Conservation (phyloP, 2,797 vertebrate genomes). For the Rhyacichthys aspro region DNA sequence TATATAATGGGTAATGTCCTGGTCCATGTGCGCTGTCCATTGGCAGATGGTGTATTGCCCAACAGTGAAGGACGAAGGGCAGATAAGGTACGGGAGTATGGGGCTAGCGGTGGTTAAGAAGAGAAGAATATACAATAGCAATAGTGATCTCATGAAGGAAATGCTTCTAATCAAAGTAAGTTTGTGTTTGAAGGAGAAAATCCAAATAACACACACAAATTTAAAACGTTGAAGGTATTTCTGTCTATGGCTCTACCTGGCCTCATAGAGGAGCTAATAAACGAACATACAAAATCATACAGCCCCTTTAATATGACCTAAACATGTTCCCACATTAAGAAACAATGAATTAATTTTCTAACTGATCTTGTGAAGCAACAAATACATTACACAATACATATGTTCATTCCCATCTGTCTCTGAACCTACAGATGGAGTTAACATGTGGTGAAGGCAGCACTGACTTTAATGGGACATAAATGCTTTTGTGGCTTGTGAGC, state of each 20-base stretch:
- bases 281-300: too few species aligned
- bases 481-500: constrained; percentile 26
- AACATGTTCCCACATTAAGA: too few species aligned
- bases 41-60: constrained; percentile 65
- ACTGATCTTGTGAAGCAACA: background rate
- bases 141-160: constrained; percentile 23
- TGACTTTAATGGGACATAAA: constrained; percentile 26
- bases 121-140: constrained; percentile 18
- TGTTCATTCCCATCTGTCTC: constrained; percentile 37
- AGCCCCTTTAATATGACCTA: too few species aligned
- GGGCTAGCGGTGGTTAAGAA: constrained; percentile 7
- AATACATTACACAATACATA: background rate
- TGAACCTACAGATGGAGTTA: constrained; percentile 27
- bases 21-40: constrained; percentile 36
- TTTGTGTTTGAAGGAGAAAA: too few species aligned
- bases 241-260: too few species aligned
- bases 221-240: too few species aligned
- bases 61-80: constrained; percentile 55
- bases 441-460: background rate
- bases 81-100: constrained; percentile 17
- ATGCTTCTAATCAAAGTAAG: too few species aligned
- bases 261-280: too few species aligned
- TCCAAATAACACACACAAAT: too few species aligned
- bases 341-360: too few species aligned
- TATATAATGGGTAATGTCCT: constrained; percentile 68